Conservation (phyloP, 2,113 vertebrate species). For the Mus spicilegus region DNA sequence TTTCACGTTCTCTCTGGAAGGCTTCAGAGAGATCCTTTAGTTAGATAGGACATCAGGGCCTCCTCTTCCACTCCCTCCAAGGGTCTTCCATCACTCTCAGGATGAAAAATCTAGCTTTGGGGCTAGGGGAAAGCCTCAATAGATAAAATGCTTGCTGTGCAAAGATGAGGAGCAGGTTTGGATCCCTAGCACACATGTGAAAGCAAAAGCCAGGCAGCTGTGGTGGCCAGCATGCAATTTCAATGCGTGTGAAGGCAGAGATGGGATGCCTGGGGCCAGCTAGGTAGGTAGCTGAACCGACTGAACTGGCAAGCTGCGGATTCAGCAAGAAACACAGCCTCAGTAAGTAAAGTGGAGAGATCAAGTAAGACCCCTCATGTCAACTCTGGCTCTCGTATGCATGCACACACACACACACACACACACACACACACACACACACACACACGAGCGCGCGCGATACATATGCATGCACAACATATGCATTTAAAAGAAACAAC, state of each 20-base stretch:
- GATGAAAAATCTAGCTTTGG: neutral
- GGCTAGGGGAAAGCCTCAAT: neutral
- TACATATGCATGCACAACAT: neutral
- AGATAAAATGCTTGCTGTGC: neutral
- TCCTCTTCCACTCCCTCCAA: neutral
- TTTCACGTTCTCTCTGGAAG: rapidly evolving
- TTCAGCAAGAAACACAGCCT: neutral
- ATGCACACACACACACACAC: neutral
- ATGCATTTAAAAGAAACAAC: neutral
- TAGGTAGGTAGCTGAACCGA: neutral
- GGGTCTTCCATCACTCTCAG: neutral
- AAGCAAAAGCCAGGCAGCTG: neutral
- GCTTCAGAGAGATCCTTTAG: neutral
- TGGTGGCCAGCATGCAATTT: neutral
- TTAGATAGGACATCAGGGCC: too few relatives aligned
- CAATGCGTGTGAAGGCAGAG: neutral
- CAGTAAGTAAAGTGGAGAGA: neutral
- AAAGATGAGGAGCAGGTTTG: neutral
- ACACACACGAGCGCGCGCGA: neutral
- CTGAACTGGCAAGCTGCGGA: neutral
- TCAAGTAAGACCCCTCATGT: neutral
- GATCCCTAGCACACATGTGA: too few relatives aligned
- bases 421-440: neutral
- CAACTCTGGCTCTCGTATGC: neutral
- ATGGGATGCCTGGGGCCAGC: neutral